phyloP scores from a whole-genome alignment of 2,113 vertebrate species.

The Falcunculus frontatus region DNA sequence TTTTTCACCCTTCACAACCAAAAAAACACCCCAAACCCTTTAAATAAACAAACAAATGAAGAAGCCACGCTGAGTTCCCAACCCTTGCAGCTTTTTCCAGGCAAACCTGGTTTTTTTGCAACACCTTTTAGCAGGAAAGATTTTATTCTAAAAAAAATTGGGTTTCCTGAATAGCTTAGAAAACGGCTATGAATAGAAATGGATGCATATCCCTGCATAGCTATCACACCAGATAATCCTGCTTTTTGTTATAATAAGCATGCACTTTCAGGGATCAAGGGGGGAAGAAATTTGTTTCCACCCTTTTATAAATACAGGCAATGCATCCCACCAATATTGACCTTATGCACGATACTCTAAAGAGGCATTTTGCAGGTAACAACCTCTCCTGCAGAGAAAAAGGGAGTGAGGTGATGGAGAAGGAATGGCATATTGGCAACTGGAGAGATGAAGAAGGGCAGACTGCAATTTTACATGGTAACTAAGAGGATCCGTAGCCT shows the following conservation, averaged over 20 bases:
- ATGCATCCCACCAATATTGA: background rate
- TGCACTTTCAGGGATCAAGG: background rate
- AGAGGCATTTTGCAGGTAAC: background rate
- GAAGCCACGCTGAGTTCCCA: background rate
- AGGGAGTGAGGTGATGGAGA: background rate
- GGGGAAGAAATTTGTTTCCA: background rate
- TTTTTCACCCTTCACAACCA: background rate
- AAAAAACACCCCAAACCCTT: background rate
- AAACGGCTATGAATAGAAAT: background rate
- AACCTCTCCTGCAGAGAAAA: background rate
- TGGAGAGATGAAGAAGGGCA: background rate
- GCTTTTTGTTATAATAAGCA: background rate
- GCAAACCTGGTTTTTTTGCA: background rate
- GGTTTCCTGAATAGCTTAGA: background rate
- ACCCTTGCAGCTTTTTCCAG: background rate
- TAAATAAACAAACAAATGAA: background rate
- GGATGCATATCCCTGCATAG: background rate
- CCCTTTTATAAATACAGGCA: background rate
- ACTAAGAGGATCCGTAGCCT: slow-evolving; percentile 5
- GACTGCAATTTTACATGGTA: background rate
- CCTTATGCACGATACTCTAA: background rate
- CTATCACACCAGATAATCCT: background rate
- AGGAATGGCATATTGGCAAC: background rate
- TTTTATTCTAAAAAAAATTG: background rate
- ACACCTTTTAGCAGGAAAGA: background rate